Evolutionary conservation across 2,113 vertebrate species (phyloP).

Genomic region (Aphyosemion australe): DNA sequence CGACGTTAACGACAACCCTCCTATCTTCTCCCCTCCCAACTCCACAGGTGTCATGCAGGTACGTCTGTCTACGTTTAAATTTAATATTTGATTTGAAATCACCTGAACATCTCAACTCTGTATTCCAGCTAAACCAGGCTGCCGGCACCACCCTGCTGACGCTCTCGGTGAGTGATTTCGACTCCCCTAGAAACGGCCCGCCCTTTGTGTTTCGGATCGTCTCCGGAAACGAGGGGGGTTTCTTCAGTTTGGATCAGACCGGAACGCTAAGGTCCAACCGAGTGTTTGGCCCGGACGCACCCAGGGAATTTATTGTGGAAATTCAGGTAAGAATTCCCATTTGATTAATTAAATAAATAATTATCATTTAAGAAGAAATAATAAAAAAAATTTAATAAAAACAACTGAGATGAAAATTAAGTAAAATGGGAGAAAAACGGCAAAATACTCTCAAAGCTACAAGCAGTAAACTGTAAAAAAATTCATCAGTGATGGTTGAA

Average conservation of each 20-base stretch:
- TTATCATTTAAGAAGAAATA: no score
- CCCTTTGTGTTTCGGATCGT: slow-evolving; percentile 90
- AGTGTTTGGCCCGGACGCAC: slow-evolving; percentile 83
- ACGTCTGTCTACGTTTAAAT: background rate
- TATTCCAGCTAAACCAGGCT: slow-evolving; percentile 88
- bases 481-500: no score
- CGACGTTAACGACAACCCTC: slow-evolving; percentile 93
- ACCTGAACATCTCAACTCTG: background rate
- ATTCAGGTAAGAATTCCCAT: slow-evolving; percentile 82
- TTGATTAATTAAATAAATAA: no score
- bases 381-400: no score
- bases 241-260: slow-evolving; percentile 85
- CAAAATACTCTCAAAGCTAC: no score
- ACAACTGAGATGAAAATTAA: no score
- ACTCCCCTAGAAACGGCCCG: slow-evolving; percentile 91
- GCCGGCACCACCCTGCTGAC: slow-evolving; percentile 88
- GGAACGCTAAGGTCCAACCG: slow-evolving; percentile 86
- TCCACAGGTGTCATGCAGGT: slow-evolving; percentile 92
- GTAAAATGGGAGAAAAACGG: no score
- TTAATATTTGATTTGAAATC: background rate
- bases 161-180: slow-evolving; percentile 91
- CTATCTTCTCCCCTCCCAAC: slow-evolving; percentile 90
- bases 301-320: slow-evolving; percentile 86
- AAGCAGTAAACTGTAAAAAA: no score
- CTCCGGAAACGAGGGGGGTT: slow-evolving; percentile 89